phyloP scores from a whole-genome alignment of 1,140 invertebrate species.

The Aporrectodea caliginosa region DNA sequence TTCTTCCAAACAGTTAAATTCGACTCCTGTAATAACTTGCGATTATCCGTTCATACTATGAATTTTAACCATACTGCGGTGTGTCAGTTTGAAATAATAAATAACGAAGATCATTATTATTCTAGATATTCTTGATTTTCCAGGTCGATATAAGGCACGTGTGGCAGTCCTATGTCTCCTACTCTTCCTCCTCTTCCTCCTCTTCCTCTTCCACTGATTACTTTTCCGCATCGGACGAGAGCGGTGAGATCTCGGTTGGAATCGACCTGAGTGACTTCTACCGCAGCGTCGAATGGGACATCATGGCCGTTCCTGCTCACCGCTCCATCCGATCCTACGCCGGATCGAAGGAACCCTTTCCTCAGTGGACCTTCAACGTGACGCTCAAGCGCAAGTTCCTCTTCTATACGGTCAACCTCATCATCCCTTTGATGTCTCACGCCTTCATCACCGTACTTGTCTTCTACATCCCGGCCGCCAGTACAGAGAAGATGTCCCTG shows the following conservation, averaged over 20 bases:
- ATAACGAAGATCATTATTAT: no score
- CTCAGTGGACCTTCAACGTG: conserved; percentile 80
- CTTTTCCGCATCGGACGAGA: no score
- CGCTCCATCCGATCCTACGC: conserved; percentile 63
- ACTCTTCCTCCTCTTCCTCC: no score
- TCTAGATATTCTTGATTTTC: no score
- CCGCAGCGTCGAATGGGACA: conserved; percentile 95
- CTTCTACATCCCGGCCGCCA: conserved; percentile 96
- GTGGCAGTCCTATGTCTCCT: no score
- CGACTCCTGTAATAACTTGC: no score
- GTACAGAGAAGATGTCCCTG: conserved; percentile 95
- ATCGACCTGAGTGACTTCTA: conserved; percentile 53
- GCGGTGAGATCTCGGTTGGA: conserved; percentile 33
- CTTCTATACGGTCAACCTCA: conserved; percentile 55
- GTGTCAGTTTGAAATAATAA: no score
- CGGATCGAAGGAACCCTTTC: conserved; percentile 85
- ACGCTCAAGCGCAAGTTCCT: conserved; percentile 52
- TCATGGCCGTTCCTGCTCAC: conserved; percentile 80
- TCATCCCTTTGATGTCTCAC: conserved; percentile 54
- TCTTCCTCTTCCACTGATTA: no score
- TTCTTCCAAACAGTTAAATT: no score
- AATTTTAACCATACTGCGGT: no score
- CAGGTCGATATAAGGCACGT: conserved; percentile 30
- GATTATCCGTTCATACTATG: no score
- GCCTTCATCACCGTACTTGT: conserved; percentile 95